These are phyloP conservation scores for Nymphalis polychloros DNA, from an alignment of 2,888 invertebrate genomes.

Conservation along the genomic window DNA sequence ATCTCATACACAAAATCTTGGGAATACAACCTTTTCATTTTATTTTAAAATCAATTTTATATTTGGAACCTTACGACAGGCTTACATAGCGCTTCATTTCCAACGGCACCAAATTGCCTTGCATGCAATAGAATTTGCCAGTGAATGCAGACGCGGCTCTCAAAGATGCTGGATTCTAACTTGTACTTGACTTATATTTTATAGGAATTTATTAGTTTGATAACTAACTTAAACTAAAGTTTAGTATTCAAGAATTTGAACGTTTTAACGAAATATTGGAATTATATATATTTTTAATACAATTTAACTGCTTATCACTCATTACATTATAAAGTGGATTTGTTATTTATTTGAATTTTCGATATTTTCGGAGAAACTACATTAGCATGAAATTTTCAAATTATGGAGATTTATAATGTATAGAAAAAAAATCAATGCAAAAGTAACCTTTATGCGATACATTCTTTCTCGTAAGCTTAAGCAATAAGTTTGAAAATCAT, in stretches of 20 bases:
- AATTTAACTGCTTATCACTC: too few species aligned
- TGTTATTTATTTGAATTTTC: too few species aligned
- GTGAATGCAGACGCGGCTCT: conserved; percentile 23
- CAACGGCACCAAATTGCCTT: conserved; percentile 5
- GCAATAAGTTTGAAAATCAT: too few species aligned
- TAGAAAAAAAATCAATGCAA: too few species aligned
- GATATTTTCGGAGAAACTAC: too few species aligned
- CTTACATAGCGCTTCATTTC: conserved; percentile 24
- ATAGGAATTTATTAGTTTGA: conserved; percentile 25
- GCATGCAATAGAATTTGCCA: conserved; percentile 32
- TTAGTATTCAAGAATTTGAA: neutral
- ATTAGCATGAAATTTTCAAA: too few species aligned
- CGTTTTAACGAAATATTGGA: neutral
- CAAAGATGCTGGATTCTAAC: conserved; percentile 25
- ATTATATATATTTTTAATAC: too few species aligned
- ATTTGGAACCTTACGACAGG: conserved; percentile 20
- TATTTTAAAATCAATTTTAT: conserved; percentile 26
- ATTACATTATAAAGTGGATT: too few species aligned
- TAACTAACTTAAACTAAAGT: neutral
- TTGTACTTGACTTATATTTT: conserved; percentile 29
- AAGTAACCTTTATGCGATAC: too few species aligned
- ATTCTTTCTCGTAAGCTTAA: too few species aligned
- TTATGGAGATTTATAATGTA: too few species aligned
- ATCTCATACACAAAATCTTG: conserved; percentile 34
- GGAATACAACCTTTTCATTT: conserved; percentile 26